These are phyloP conservation scores for Ochropleura leucogaster DNA, from an alignment of 2,888 invertebrate genomes.

Conservation along the genomic window DNA sequence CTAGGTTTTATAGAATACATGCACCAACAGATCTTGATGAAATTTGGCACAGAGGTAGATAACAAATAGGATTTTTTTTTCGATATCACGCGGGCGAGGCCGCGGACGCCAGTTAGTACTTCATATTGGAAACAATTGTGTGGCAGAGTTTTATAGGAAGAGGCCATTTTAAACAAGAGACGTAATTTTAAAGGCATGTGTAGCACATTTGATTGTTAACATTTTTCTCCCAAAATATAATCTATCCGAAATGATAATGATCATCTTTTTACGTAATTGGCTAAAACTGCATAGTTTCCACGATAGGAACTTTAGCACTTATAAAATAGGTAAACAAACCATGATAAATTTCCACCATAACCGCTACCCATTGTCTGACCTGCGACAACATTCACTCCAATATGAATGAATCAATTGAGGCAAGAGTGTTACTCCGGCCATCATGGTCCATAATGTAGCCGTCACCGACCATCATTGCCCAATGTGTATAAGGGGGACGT, in stretches of 20 bases:
- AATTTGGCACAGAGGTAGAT: no score
- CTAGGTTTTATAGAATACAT: no score
- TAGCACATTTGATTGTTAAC: background rate
- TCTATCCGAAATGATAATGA: background rate
- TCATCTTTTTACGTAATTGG: background rate
- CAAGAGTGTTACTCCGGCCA: slow-evolving; percentile 25
- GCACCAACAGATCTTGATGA: no score
- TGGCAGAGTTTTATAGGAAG: background rate
- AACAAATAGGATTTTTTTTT: no score
- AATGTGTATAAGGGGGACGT: slow-evolving; percentile 23
- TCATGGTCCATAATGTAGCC: slow-evolving; percentile 45
- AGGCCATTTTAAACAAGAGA: background rate
- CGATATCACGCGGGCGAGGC: no score
- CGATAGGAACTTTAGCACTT: background rate
- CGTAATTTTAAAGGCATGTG: background rate
- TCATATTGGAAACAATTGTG: background rate
- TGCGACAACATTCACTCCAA: slow-evolving; percentile 32
- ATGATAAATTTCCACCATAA: background rate
- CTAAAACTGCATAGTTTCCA: background rate
- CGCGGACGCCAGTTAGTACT: no score
- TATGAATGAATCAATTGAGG: slow-evolving; percentile 57
- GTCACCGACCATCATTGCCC: slow-evolving; percentile 14
- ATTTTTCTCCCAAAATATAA: background rate
- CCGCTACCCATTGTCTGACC: slow-evolving; percentile 16
- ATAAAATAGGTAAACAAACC: background rate